Conservation (phyloP, 2,113 vertebrate genomes). For the Bubalus kerabau region DNA sequence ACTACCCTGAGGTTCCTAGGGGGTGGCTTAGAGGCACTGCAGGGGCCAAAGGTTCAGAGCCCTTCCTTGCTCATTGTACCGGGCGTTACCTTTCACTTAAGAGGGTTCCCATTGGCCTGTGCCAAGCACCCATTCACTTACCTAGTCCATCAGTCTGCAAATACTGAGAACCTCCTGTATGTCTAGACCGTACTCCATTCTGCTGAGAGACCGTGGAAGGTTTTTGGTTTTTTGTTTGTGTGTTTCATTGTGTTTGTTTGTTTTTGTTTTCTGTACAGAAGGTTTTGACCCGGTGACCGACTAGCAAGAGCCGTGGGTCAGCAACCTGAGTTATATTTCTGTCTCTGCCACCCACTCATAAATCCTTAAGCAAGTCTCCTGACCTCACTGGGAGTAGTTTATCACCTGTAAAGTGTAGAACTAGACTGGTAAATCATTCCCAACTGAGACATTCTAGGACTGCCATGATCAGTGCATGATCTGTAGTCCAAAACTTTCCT, state of each 20-base stretch:
- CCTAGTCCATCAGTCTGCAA: neutral
- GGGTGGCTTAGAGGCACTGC: neutral
- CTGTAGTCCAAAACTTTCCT: neutral
- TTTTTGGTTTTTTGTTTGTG: neutral
- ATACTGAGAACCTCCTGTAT: neutral
- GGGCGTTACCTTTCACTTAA: neutral
- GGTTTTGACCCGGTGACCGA: neutral
- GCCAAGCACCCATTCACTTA: neutral
- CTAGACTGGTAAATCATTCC: neutral
- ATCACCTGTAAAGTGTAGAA: neutral
- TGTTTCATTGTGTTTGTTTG: neutral
- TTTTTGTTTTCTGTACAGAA: neutral
- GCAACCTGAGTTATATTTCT: neutral
- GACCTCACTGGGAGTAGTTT: neutral
- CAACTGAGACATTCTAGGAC: neutral
- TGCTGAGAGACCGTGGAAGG: neutral
- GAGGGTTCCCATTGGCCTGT: neutral
- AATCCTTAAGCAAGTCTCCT: neutral
- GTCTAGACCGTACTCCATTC: neutral
- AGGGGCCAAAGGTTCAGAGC: neutral
- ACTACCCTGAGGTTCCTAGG: neutral
- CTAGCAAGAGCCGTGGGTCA: neutral
- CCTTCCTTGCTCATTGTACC: neutral
- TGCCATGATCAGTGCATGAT: neutral
- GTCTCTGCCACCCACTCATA: neutral